Base-by-base conservation (phyloP, 2,888 invertebrate genomes). In the Ypsolopha scabrella region DNA sequence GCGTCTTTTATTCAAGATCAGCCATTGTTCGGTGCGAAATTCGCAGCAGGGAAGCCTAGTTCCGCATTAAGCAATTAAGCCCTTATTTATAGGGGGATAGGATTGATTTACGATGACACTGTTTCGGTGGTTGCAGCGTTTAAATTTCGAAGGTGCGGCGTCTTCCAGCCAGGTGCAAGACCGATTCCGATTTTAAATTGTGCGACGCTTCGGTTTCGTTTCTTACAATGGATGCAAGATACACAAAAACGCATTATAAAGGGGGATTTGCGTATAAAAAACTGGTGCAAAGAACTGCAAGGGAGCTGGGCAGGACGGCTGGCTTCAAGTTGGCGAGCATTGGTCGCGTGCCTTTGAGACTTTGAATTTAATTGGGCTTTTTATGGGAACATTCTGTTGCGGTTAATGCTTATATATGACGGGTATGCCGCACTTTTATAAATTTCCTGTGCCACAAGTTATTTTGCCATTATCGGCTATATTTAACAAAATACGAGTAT, bases 171-270 rank as follows among this genome's bases (percentile, higher is more conserved):
- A 83, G 85, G 85, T 85, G 85, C 69, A 71, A 45, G 71, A 70
- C 68, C 72, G 74, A 68, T 65, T 69, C 65, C 64, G 63, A 64
- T 61, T 63, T 14, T 36, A 65, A 67, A 70, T 76, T 73, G 74
- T 75, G 51, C 57, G 48, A 65, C 66, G 65, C 63, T 64, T 66
- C 72, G 72, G 71, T 75, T 77, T 75, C 75, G 67, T 74, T 73
- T 72, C 64, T 58, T 54, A 81, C 82, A 83, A 82, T 80, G 64
- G 72, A 69, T 75, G 75, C 75, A 75, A 81, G 81, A 80, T 82
- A 80, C 82, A 79, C 80, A 85, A 83, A 82, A 85, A 82, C 78
- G 63, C 70, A 67, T 68, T 64, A 67, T 69, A 70, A 72, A 72
- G 72, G 69, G 67, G 68, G 53, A 74, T 70, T 66, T 57, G 58